These are phyloP conservation scores for Hypsibius dujardini DNA, from an alignment of 1,140 invertebrate genomes.

Conservation along the genomic window DNA sequence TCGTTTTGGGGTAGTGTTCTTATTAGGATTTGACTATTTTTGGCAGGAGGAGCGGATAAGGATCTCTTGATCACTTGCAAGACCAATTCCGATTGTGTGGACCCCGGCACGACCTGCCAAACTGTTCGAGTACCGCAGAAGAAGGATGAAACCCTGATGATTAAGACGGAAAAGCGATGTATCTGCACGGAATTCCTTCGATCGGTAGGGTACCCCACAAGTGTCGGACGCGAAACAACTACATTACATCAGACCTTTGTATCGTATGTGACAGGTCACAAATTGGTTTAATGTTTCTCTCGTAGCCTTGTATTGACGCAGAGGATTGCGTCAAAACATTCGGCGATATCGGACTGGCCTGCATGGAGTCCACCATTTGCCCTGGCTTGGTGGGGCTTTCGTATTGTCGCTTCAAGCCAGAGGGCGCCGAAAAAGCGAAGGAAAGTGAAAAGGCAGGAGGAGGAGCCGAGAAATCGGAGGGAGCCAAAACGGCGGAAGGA, in stretches of 20 bases:
- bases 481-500: no score
- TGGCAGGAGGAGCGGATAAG: no score
- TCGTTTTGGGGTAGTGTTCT: no score
- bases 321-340: neutral
- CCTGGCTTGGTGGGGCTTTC: neutral
- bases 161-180: neutral
- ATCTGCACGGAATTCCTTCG: constrained; percentile 4
- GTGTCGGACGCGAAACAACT: neutral
- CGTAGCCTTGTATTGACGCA: neutral
- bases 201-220: neutral
- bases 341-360: neutral
- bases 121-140: neutral
- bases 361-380: neutral
- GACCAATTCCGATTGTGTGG: neutral
- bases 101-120: neutral
- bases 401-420: neutral
- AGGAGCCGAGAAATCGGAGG: no score
- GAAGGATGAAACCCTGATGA: neutral
- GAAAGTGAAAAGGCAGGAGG: no score
- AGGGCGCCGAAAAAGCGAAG: no score
- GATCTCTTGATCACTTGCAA: neutral
- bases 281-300: neutral
- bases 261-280: neutral
- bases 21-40: no score
- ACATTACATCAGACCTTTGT: neutral